phyloP scores from a whole-genome alignment of 1,140 invertebrate species.

The Drosophila burlai region DNA sequence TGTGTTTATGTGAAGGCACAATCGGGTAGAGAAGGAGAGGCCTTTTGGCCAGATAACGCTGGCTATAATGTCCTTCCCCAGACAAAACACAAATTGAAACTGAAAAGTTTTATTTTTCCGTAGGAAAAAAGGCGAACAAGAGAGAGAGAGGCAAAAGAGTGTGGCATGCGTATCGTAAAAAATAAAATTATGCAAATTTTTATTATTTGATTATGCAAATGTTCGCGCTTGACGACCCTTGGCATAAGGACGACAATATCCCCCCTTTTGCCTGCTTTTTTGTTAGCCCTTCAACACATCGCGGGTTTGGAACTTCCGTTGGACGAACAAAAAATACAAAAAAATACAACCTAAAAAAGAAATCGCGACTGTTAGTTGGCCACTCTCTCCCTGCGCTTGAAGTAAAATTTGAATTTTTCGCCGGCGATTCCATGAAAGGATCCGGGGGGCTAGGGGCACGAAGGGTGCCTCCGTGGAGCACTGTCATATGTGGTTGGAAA shows the following conservation, averaged over 20 bases:
- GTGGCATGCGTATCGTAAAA: constrained; percentile 78
- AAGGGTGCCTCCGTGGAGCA: constrained; percentile 64
- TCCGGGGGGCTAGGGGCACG: background rate
- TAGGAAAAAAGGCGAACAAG: background rate
- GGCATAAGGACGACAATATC: constrained; percentile 84
- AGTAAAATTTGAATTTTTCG: constrained; percentile 76
- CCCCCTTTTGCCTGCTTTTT: background rate
- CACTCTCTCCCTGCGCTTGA: constrained; percentile 37
- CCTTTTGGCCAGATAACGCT: constrained; percentile 58
- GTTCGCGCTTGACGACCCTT: constrained; percentile 85
- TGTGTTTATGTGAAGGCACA: constrained; percentile 51
- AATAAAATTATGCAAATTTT: constrained; percentile 85
- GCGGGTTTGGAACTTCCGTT: constrained; percentile 63
- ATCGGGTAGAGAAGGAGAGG: constrained; percentile 7
- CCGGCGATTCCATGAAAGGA: constrained; percentile 39
- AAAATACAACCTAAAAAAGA: constrained; percentile 39
- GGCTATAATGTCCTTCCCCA: constrained; percentile 56
- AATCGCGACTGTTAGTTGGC: constrained; percentile 72
- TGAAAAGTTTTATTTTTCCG: constrained; percentile 53
- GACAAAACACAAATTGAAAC: constrained; percentile 60
- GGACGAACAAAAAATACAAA: constrained; percentile 15
- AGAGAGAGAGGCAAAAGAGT: constrained; percentile 18
- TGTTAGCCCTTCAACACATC: constrained; percentile 42
- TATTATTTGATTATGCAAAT: constrained; percentile 85
- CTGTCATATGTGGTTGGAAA: constrained; percentile 84